A percentile compares a stretch with the other conserved stretches of the same genome.
phyloP scores from a whole-genome alignment of 1,140 invertebrate species.

The Adoxophyes honmai region DNA sequence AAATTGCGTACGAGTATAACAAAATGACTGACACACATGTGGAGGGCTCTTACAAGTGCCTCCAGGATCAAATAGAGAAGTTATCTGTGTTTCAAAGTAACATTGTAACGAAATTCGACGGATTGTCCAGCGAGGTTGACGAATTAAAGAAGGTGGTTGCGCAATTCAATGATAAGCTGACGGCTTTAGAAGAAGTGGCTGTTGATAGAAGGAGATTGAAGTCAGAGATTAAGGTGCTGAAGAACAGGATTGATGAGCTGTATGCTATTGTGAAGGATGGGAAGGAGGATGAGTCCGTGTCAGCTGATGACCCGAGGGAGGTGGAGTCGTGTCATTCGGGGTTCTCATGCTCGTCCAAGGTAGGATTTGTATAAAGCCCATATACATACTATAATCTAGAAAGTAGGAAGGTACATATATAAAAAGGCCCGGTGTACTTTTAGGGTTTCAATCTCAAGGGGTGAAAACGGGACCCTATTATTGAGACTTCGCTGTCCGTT shows the following conservation, averaged over 20 bases:
- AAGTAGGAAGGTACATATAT: too few relatives aligned
- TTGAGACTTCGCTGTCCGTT: too few relatives aligned
- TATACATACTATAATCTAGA: too few relatives aligned
- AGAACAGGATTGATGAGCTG: constrained; percentile 51
- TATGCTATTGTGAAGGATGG: constrained; percentile 55
- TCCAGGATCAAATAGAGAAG: constrained; percentile 51
- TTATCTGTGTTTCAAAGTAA: constrained; percentile 40
- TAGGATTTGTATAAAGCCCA: constrained; percentile 27
- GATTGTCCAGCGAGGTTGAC: constrained; percentile 45
- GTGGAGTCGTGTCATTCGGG: constrained; percentile 58
- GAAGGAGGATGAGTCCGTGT: constrained; percentile 48
- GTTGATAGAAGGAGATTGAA: constrained; percentile 38
- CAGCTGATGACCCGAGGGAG: constrained; percentile 45
- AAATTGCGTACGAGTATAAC: neutral
- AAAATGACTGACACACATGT: constrained; percentile 17
- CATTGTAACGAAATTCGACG: constrained; percentile 52
- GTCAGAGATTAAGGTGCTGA: constrained; percentile 44
- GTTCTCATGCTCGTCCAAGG: constrained; percentile 60
- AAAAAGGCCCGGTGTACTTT: too few relatives aligned
- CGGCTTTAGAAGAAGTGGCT: constrained; percentile 36
- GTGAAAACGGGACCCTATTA: too few relatives aligned
- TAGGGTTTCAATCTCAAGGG: too few relatives aligned
- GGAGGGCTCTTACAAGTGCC: constrained; percentile 26
- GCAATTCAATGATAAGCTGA: constrained; percentile 44
- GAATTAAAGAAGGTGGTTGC: constrained; percentile 39